Evolutionary conservation across 2,113 vertebrate genomes (phyloP), one percentile per base, ranked within the genome.

Genomic region (Smithornis capensis): DNA sequence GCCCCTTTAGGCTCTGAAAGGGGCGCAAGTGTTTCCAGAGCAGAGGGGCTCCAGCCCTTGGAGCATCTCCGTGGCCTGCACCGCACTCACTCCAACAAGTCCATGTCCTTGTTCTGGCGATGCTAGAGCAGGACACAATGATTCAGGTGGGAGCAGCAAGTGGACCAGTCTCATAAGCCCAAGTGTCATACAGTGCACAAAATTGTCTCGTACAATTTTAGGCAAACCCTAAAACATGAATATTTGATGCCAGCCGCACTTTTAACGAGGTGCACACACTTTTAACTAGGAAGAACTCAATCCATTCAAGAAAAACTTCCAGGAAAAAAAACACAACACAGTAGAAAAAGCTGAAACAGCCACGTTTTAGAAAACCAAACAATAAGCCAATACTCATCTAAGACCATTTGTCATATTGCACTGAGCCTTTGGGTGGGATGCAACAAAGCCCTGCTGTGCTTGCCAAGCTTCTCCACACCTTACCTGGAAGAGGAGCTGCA

Each of bases 341-440:
- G 13, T 1, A 77, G 33, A 21, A 74, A 59, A 74, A 75, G 6
- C 19, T 67, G 47, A 53, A 87, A 12, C 3, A 37, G 17, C 5
- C 3, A 4, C 0, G 0, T 37, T 57, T 84, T 60, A 17, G 5
- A 11, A 49, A 74, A n/a, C 4, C 12, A 14, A 67, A n/a, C 19
- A 14, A 10, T 16, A 45, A 18, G 17, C 12, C 37, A 69, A 3
- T 8, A 63, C 40, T 35, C 22, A 52, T 1, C 14, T 21, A 5
- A 14, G 33, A 15, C n/a, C 25, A 12, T 14, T 25, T 14, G 31
- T 1, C 40, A 49, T 17, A 25, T 9, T 25, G 49, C 71, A 10
- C 24, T 6, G 21, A 35, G 23, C 1, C 6, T 28, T 19, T 4
- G 3, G 16, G 38, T 0, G 8, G 78, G 62, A 40, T 0, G 5